Base-by-base conservation (phyloP, 2,797 vertebrate genomes). In the Periophthalmus magnuspinnatus region DNA sequence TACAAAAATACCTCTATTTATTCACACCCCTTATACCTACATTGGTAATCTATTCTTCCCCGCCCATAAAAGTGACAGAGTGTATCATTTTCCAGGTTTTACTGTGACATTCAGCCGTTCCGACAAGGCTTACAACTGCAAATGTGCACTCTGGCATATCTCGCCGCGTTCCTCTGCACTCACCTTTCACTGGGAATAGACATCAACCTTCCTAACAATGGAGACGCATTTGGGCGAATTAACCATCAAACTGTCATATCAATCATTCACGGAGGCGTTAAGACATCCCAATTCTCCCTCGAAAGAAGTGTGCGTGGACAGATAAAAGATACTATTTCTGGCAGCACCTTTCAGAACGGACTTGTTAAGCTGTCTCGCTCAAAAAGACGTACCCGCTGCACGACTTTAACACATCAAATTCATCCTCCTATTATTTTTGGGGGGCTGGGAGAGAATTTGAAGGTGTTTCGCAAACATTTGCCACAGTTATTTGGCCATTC, bases 231-330 rank as follows among this genome's bases (percentile, higher is more conserved):
- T 88, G 65, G 71, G 68, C 68, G 75, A 80, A 78, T 88, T 77
- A 83, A 82, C 72, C 81, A 89, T 88, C 78, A 85, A 82, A 79
- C 67, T 66, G 75, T 70, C 58, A 57, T 19, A 85, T 91, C 67
- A 89, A 91, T 89, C 77, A 87, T 91, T 92, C 75, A 86, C 82
- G 80, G 84, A 66, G 78, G 65, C 67, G 78, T 67, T 75, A 81
- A 71, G 86, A 84, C 69, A 62, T 70, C 67, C 70, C 65, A 71
- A 63, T 69, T 77, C 72, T 76, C 67, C 68, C 45, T 41, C 22
- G 62, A 75, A 79, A 72, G 58, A 36, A 70, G 65, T 50, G 64
- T 47, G 9, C 41, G 71, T 80, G 77, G 86, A 82, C 72, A 83
- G 64, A 84, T 86, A 76, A 78, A 78, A 81, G 1, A 10, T 50